Conservation (phyloP, 2,113 vertebrate species). For the Scortum barcoo region DNA sequence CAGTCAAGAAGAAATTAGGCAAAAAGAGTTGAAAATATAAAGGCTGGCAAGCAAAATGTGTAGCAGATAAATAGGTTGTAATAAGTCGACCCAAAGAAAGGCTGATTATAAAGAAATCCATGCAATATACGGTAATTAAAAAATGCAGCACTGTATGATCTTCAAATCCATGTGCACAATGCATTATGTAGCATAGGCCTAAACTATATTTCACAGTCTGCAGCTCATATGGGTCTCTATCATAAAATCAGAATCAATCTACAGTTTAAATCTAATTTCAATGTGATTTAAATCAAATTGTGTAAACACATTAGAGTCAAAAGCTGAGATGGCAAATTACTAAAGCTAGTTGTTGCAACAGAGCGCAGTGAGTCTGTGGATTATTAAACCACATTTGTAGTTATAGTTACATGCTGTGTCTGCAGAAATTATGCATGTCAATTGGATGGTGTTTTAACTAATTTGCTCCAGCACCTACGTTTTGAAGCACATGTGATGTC, state of each 20-base stretch:
- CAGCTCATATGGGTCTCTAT: neutral
- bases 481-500: neutral
- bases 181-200: too few relatives aligned
- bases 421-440: neutral
- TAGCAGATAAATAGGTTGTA: neutral
- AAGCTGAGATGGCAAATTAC: neutral
- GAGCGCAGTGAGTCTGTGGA: too few relatives aligned
- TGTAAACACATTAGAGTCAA: neutral
- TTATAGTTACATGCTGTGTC: neutral
- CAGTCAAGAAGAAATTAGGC: neutral
- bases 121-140: neutral
- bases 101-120: slow-evolving; percentile 1
- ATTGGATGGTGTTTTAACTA: neutral
- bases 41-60: slow-evolving; percentile 5
- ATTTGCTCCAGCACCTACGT: neutral
- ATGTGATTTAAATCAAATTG: neutral
- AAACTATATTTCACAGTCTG: neutral
- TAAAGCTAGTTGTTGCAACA: too few relatives aligned
- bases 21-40: neutral
- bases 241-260: neutral
- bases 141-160: neutral
- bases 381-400: neutral
- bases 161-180: neutral
- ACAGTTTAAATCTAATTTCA: neutral
- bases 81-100: too few relatives aligned